Percentiles rank a stretch among this genome's conserved stretches.
phyloP scores from a whole-genome alignment of 2,113 vertebrate genomes.

The Coturnix japonica region DNA sequence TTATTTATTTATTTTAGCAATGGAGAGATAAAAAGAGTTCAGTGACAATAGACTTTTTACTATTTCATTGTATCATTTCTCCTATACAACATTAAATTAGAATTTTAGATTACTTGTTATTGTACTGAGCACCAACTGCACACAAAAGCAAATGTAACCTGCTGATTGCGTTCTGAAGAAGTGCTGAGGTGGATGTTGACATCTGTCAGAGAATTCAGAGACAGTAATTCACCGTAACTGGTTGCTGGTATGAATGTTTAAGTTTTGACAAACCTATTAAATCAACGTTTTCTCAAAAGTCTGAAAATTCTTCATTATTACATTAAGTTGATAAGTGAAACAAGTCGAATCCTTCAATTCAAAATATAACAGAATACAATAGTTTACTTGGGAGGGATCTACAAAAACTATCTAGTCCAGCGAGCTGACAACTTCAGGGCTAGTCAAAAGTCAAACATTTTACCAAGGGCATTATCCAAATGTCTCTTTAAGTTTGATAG shows the following conservation, averaged over 20 bases:
- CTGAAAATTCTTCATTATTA: not conserved
- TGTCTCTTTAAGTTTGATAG: not conserved
- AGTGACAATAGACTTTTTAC: not conserved
- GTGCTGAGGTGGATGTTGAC: not conserved
- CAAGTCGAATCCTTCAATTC: not conserved
- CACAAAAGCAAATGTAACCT: not conserved
- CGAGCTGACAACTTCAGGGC: not conserved
- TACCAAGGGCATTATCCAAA: not conserved
- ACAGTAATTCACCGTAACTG: not conserved
- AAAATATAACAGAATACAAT: not conserved
- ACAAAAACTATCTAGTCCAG: not conserved
- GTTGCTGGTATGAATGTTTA: not conserved
- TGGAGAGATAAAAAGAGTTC: not conserved
- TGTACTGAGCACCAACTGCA: not conserved
- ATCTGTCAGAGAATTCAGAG: not conserved
- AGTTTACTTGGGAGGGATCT: not conserved
- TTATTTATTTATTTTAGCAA: not conserved
- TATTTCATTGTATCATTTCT: not conserved
- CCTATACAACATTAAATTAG: not conserved
- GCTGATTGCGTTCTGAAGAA: not conserved
- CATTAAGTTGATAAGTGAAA: not conserved
- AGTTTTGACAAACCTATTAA: not conserved
- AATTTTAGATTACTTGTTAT: not conserved
- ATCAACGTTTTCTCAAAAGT: not conserved
- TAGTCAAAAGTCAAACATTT: not conserved